Evolutionary conservation across 2,888 invertebrate genomes (phyloP), one percentile per base, ranked within the genome.

Genomic region (Phania funesta): DNA sequence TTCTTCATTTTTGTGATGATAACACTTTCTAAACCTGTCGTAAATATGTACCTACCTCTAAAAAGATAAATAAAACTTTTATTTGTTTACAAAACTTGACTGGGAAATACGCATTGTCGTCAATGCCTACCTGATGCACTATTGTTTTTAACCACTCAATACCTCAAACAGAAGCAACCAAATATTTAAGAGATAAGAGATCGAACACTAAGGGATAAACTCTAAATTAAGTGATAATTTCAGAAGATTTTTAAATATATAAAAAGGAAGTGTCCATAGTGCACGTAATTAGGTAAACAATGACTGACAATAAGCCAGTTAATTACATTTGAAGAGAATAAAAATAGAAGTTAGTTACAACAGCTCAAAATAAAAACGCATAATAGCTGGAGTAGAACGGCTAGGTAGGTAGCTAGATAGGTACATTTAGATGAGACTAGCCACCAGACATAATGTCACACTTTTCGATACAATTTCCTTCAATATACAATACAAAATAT

Each of bases 371-470:
- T 7, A 6, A 24, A 54, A 44, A 44, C 18, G 24, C 35, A 41
- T n/a, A 18, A 18, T 24, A 56, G 24, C 5, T 13, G 13, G 11
- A 26, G 18, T 50, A 18, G 50, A 22, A 11, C n/a, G 22, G 7
- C 9, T 9, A 38, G 35, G 22, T 56, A 46, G 58, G 35, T 58
- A 70, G 56, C 5, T 32, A 20, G 13, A 24, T 16, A 38, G 24
- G 35, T 16, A 48, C 20, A 7, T 50, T 41, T 41, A 26, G 60
- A 26, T 3, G 29, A 38, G 18, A 44, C 38, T 50, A 26, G 26
- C 24, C 20, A 29, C 29, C 62, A 62, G 62, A 62, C 62, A 44
- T 41, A 60, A 29, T 48, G 52, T 73, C 70, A 73, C 29, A 52
- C 22, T 22, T 62, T 62, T 52, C 26, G 41, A 35, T 73, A 73